Base-by-base conservation (phyloP, 2,113 vertebrate species). In the Ailuropoda melanoleuca region DNA sequence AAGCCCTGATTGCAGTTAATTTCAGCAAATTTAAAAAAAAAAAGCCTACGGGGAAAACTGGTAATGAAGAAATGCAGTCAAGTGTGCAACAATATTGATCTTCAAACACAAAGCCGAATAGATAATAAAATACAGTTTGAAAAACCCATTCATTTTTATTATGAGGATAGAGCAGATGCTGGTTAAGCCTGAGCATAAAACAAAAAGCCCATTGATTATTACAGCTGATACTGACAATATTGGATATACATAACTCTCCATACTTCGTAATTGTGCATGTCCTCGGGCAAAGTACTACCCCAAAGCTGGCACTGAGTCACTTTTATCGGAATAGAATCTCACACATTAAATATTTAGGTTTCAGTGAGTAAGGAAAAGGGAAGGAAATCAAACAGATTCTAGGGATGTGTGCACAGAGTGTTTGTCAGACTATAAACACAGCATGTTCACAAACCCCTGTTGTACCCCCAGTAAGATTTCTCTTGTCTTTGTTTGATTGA, bases 271-370 rank as follows among this genome's bases (percentile, higher is more conserved):
- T 70, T 96, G 82, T 58, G 96, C 72, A 55, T 95, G 91, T 95
- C 96, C 97, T 97, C 37, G 55, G 77, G 97, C 89, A 23, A 62
- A 62, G 78, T 77, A 18, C 58, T 92, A 94, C 98, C 68, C 83
- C 78, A 92, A 58, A 96, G 58, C 43, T 98, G 97, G 96, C 97
- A 18, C 43, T 75, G 39, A 95, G 96, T 80, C 80, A 34, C 85
- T 78, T 94, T 93, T 60, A 93, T 97, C 70, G 56, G 56, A 97
- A 93, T 83, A 95, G 91, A 98, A 92, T 90, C 88, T 96, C 96
- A 48, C 94, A 95, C 80, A 93, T 97, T 97, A 98, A 98, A 98
- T 98, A 98, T 98, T 98, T 98, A 98, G 74, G 78, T 95, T 97
- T 97, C 94, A 92, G 39, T 29, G 70, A 97, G 34, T 95, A 97